Conservation (phyloP, 2,113 vertebrate genomes). For the Gymnarchus niloticus region DNA sequence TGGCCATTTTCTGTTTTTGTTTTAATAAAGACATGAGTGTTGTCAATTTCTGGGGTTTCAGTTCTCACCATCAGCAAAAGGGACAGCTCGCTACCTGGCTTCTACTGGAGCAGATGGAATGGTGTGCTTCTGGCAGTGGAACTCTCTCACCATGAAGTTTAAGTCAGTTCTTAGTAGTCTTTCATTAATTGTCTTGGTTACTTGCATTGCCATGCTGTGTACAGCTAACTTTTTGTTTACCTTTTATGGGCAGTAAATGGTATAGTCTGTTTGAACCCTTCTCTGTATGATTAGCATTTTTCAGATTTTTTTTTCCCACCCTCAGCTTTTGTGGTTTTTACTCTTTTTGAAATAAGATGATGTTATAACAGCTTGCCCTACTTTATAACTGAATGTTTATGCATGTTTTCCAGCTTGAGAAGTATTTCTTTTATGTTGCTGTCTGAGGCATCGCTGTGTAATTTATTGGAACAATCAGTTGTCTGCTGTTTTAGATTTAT, state of each 20-base stretch:
- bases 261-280: not conserved
- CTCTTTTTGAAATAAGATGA: not conserved
- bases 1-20: not conserved
- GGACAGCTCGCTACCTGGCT: constrained; percentile 83
- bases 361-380: not conserved
- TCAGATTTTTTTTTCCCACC: not conserved
- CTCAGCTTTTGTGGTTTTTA: not conserved
- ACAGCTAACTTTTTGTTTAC: not conserved
- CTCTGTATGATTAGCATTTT: not conserved
- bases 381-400: not conserved
- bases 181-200: not conserved
- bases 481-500: not conserved
- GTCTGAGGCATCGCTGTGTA: not conserved
- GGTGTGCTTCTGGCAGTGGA: constrained; percentile 98
- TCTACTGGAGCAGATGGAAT: constrained; percentile 96
- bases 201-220: not conserved
- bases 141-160: constrained; percentile 84
- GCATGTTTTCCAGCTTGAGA: not conserved
- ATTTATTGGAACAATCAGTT: not conserved
- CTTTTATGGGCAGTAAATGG: not conserved
- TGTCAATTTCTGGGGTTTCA: constrained; percentile 38
- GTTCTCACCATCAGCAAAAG: constrained; percentile 88
- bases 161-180: constrained; percentile 60
- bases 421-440: not conserved
- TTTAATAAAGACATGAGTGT: not conserved